phyloP scores from a whole-genome alignment of 2,888 invertebrate species.

The Argyresthia goedartella region DNA sequence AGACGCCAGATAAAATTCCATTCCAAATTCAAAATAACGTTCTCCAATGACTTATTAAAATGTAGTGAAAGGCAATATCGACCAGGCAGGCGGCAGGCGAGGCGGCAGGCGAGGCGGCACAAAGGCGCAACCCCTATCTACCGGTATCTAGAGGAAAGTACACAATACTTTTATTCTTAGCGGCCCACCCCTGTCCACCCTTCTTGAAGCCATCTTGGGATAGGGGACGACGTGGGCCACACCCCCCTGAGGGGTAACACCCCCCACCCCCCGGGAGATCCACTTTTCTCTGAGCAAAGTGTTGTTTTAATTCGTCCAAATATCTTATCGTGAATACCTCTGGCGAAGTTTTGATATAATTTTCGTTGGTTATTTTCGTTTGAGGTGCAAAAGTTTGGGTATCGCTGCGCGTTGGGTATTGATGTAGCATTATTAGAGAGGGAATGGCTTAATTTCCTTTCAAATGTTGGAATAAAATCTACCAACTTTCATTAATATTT shows the following conservation, averaged over 20 bases:
- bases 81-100: not conserved
- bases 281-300: constrained; percentile 63
- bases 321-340: constrained; percentile 66
- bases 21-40: not conserved
- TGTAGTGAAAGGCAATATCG: too few species aligned
- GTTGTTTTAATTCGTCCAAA: constrained; percentile 70
- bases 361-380: constrained; percentile 58
- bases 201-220: constrained; percentile 70
- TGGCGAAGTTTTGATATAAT: constrained; percentile 60
- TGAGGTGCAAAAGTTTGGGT: constrained; percentile 36
- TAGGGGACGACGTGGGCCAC: constrained; percentile 33
- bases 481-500: too few species aligned
- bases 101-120: constrained; percentile 17
- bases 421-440: constrained; percentile 1
- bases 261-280: constrained; percentile 33
- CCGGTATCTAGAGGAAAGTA: constrained; percentile 46
- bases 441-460: too few species aligned
- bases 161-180: constrained; percentile 61
- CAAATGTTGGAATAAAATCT: too few species aligned
- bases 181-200: constrained; percentile 56
- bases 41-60: too few species aligned
- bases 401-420: not conserved
- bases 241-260: constrained; percentile 13
- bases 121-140: constrained; percentile 39
- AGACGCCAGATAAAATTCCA: not conserved